phyloP scores from a whole-genome alignment of 2,797 vertebrate genomes.

The Malurus leucopterus region DNA sequence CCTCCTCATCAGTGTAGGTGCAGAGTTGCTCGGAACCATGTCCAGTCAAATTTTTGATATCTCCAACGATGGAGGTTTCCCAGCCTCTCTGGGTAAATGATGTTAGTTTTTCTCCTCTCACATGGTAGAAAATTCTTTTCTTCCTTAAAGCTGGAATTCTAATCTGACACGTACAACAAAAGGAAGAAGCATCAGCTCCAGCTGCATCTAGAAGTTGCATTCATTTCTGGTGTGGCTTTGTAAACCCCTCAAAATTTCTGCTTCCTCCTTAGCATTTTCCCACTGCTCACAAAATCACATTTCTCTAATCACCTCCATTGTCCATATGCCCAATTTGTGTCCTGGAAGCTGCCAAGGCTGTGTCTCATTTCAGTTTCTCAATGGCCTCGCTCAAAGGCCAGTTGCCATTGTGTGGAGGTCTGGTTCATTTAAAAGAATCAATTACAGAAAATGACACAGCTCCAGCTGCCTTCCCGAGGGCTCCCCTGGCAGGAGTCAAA shows the following conservation, averaged over 20 bases:
- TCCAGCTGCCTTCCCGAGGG: background rate
- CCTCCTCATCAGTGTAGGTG: background rate
- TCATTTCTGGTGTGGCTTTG: background rate
- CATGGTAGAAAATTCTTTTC: background rate
- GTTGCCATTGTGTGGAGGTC: background rate
- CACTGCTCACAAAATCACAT: background rate
- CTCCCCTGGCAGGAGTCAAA: background rate
- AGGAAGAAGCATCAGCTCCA: background rate
- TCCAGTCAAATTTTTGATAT: background rate
- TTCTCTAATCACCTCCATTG: background rate
- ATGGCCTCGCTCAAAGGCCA: constrained; percentile 9
- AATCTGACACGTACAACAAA: background rate
- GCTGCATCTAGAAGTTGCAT: background rate
- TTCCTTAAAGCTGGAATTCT: background rate
- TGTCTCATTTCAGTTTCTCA: constrained; percentile 6
- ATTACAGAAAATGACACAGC: background rate
- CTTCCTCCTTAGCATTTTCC: background rate
- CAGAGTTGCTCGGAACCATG: background rate
- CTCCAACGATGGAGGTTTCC: background rate
- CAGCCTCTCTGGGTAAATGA: background rate
- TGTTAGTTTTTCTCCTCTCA: background rate
- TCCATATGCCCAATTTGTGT: background rate
- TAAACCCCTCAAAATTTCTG: background rate
- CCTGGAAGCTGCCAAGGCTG: background rate
- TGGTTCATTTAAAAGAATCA: background rate